phyloP scores from a whole-genome alignment of 2,888 invertebrate species.

The Polia nebulosa region DNA sequence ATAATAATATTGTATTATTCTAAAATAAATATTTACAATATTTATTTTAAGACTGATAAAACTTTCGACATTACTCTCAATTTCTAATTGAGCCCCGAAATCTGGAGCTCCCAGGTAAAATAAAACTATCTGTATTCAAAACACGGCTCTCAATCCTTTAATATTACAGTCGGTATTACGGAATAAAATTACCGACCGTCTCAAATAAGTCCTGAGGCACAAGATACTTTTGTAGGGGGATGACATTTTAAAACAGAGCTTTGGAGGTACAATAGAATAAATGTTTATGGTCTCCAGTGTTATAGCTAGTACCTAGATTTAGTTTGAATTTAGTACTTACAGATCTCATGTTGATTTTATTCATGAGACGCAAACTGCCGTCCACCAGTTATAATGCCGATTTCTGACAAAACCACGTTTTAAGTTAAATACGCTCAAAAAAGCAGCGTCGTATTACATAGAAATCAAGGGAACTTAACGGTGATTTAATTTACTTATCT shows the following conservation, averaged over 20 bases:
- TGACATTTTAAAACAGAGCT: conserved; percentile 38
- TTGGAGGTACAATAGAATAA: not conserved
- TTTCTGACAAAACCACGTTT: too few relatives aligned
- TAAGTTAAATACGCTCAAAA: too few relatives aligned
- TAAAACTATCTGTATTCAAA: conserved; percentile 37
- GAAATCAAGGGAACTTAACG: too few relatives aligned
- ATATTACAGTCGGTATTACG: conserved; percentile 28
- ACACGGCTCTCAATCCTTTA: conserved; percentile 33
- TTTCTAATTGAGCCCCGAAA: conserved; percentile 1
- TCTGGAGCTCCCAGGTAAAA: conserved; percentile 6
- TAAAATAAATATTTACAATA: too few relatives aligned
- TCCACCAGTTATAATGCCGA: too few relatives aligned
- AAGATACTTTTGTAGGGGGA: conserved; percentile 28
- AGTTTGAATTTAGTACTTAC: too few relatives aligned
- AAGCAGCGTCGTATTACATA: too few relatives aligned
- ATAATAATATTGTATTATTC: too few relatives aligned
- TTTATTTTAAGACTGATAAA: too few relatives aligned
- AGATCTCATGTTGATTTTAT: too few relatives aligned
- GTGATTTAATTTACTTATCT: too few relatives aligned
- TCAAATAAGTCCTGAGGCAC: conserved; percentile 25
- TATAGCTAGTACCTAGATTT: not conserved
- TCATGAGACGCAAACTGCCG: too few relatives aligned
- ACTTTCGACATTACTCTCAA: not conserved
- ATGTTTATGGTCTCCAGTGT: not conserved
- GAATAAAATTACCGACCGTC: conserved; percentile 35